Conservation (phyloP, 2,888 invertebrate genomes). For the Platycheirus rosarum region DNA sequence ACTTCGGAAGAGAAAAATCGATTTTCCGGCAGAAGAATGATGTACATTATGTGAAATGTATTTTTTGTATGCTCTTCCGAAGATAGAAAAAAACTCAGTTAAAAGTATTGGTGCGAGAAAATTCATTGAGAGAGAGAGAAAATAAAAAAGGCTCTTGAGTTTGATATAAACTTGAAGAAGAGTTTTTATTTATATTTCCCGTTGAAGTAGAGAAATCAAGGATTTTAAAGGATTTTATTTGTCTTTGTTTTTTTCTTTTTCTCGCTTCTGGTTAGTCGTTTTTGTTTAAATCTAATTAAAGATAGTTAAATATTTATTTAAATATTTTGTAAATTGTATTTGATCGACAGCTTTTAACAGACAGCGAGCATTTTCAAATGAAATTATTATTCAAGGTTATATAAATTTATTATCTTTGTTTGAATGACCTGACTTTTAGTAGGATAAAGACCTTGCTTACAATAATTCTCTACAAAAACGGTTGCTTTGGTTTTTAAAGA, state of each 20-base stretch:
- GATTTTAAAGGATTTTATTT: conserved; percentile 18
- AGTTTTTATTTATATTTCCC: conserved; percentile 31
- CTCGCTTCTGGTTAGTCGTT: conserved; percentile 23
- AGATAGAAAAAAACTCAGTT: conserved; percentile 26
- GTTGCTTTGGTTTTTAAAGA: too few relatives aligned
- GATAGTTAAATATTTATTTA: conserved; percentile 45
- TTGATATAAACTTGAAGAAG: conserved; percentile 36
- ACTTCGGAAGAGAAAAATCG: conserved; percentile 44
- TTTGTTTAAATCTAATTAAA: conserved; percentile 39
- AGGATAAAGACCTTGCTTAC: too few relatives aligned
- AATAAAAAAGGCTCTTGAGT: conserved; percentile 23
- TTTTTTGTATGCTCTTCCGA: conserved; percentile 13
- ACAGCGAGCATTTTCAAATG: not conserved
- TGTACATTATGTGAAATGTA: conserved; percentile 33
- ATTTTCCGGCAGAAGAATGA: conserved; percentile 47
- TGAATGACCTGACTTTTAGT: too few relatives aligned
- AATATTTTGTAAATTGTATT: conserved; percentile 38
- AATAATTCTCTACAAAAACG: too few relatives aligned
- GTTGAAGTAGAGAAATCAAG: conserved; percentile 35
- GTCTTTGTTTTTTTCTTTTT: not conserved
- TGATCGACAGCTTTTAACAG: conserved; percentile 7
- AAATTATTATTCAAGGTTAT: not conserved
- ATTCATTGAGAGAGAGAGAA: conserved; percentile 14
- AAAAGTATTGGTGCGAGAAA: conserved; percentile 25
- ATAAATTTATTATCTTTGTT: too few relatives aligned